These are phyloP conservation scores for Corythornis vintsioides DNA, from an alignment of 2,113 vertebrate genomes.

Conservation along the genomic window DNA sequence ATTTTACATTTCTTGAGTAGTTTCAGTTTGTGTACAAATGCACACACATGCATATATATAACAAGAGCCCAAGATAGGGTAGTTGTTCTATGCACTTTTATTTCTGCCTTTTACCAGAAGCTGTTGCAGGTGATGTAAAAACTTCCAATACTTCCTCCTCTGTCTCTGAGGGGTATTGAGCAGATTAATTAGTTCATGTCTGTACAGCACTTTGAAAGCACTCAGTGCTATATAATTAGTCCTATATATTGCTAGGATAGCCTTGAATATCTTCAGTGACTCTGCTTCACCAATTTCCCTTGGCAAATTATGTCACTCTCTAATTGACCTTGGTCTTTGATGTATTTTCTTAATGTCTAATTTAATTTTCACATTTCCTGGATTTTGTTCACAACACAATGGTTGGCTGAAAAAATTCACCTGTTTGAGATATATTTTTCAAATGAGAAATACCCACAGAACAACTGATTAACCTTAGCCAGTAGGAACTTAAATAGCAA, in stretches of 20 bases:
- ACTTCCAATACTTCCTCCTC: neutral
- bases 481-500: neutral
- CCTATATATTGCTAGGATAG: neutral
- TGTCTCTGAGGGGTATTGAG: neutral
- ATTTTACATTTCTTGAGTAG: neutral
- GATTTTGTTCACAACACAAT: neutral
- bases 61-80: neutral
- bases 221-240: slow-evolving; percentile 25
- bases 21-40: neutral
- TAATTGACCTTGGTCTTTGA: slow-evolving; percentile 35
- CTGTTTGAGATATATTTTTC: neutral
- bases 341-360: slow-evolving; percentile 28
- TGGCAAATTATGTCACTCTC: slow-evolving; percentile 17
- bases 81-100: neutral
- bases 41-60: neutral
- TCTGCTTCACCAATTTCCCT: slow-evolving; percentile 20
- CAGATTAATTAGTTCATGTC: slow-evolving; percentile 51
- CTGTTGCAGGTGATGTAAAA: neutral
- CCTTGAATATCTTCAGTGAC: slow-evolving; percentile 33
- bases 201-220: slow-evolving; percentile 32
- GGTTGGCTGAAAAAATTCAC: neutral
- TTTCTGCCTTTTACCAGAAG: neutral
- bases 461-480: neutral
- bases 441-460: neutral
- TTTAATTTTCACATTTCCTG: slow-evolving; percentile 27